These are phyloP conservation scores for Scomber scombrus DNA, from an alignment of 2,113 vertebrate species.

Conservation along the genomic window DNA sequence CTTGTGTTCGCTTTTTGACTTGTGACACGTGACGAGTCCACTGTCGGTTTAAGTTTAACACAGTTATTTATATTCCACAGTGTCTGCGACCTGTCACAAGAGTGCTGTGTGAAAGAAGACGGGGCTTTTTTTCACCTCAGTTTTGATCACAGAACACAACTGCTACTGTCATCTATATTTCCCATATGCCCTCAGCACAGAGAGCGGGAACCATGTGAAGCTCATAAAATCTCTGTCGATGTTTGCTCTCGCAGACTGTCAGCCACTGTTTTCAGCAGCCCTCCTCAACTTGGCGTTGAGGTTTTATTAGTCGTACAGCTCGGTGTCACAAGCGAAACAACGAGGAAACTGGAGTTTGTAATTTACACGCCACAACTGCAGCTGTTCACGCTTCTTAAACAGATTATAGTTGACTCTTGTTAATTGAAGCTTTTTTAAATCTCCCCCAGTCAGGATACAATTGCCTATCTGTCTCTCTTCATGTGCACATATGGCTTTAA, in stretches of 20 bases:
- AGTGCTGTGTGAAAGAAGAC: not conserved
- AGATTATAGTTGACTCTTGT: constrained; percentile 62
- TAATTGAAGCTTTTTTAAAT: constrained; percentile 61
- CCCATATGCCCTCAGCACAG: constrained; percentile 1
- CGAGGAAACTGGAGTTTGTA: constrained; percentile 13
- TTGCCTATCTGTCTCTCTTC: constrained; percentile 12
- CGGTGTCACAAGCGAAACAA: constrained; percentile 33
- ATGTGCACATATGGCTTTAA: constrained; percentile 46
- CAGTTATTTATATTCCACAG: constrained; percentile 28
- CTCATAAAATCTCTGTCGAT: constrained; percentile 26
- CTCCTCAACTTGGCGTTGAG: constrained; percentile 1
- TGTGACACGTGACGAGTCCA: constrained; percentile 43
- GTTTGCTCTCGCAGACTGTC: constrained; percentile 47
- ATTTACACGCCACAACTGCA: constrained; percentile 51
- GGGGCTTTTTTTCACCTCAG: not conserved
- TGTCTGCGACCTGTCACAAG: constrained; percentile 24
- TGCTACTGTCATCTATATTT: constrained; percentile 28
- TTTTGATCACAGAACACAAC: constrained; percentile 33
- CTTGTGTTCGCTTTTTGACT: constrained; percentile 43
- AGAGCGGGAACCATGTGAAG: constrained; percentile 18
- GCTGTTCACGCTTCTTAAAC: constrained; percentile 71
- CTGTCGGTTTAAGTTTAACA: constrained; percentile 24
- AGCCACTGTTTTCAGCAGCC: not conserved
- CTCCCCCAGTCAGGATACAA: constrained; percentile 45
- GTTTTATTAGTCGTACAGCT: constrained; percentile 38